phyloP scores from a whole-genome alignment of 2,888 invertebrate genomes.

The Odontomyia ornata region DNA sequence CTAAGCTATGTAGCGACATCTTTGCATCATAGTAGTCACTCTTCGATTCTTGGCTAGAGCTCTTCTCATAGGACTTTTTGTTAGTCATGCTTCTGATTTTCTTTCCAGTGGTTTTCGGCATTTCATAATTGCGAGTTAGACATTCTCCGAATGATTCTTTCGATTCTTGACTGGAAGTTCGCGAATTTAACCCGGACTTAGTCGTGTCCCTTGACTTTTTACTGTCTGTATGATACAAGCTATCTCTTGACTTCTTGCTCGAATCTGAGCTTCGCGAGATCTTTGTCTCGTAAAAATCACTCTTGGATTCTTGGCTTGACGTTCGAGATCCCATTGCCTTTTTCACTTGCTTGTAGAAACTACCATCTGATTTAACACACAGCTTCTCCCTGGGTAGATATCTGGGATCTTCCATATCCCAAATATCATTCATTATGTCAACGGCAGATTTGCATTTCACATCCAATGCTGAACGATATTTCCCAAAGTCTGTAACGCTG shows the following conservation, averaged over 20 bases:
- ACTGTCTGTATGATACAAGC: conserved; percentile 73
- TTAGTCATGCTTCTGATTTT: conserved; percentile 60
- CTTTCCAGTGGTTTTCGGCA: conserved; percentile 65
- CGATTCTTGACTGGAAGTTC: conserved; percentile 75
- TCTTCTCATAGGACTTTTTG: conserved; percentile 66
- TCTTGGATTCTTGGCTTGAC: conserved; percentile 76
- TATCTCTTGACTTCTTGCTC: conserved; percentile 72
- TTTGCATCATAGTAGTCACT: conserved; percentile 76
- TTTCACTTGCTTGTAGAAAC: conserved; percentile 76
- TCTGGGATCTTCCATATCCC: conserved; percentile 80
- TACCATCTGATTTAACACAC: conserved; percentile 77
- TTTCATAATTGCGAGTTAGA: conserved; percentile 65
- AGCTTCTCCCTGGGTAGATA: conserved; percentile 77
- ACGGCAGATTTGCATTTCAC: conserved; percentile 74
- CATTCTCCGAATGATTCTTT: conserved; percentile 60
- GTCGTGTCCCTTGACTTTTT: conserved; percentile 73
- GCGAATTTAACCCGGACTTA: conserved; percentile 69
- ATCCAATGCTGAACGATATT: conserved; percentile 68
- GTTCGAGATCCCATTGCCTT: conserved; percentile 71
- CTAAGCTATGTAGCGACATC: conserved; percentile 58
- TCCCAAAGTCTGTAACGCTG: conserved; percentile 69
- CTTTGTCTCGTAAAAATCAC: conserved; percentile 75
- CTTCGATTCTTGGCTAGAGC: conserved; percentile 76
- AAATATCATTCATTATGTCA: conserved; percentile 78
- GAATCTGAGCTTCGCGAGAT: conserved; percentile 73